Conservation (phyloP, 2,888 invertebrate genomes). For the Trissoscelio sp. region DNA sequence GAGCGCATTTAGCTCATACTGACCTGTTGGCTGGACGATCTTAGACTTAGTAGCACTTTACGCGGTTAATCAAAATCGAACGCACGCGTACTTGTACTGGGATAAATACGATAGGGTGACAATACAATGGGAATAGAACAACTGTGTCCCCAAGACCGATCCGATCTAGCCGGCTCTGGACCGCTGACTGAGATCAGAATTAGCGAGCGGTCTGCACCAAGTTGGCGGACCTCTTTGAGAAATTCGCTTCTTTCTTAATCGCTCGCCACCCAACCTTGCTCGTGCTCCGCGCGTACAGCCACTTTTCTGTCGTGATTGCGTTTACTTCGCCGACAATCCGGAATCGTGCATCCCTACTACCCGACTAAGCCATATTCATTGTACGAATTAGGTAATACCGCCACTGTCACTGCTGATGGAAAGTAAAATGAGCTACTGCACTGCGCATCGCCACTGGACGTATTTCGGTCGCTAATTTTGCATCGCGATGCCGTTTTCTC, state of each 20-base stretch:
- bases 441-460: slow-evolving; percentile 38
- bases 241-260: slow-evolving; percentile 69
- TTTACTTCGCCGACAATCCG: slow-evolving; percentile 67
- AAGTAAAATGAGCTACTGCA: slow-evolving; percentile 62
- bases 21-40: slow-evolving; percentile 38
- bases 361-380: slow-evolving; percentile 62
- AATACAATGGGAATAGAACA: neutral
- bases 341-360: slow-evolving; percentile 73
- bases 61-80: neutral
- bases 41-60: slow-evolving; percentile 10
- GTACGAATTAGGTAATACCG: slow-evolving; percentile 68
- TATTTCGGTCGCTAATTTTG: too few relatives aligned
- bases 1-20: slow-evolving; percentile 30
- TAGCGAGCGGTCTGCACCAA: slow-evolving; percentile 63
- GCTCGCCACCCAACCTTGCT: slow-evolving; percentile 69
- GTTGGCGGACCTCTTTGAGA: slow-evolving; percentile 66
- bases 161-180: slow-evolving; percentile 69
- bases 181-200: slow-evolving; percentile 67
- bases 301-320: slow-evolving; percentile 69
- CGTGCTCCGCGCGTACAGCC: slow-evolving; percentile 67
- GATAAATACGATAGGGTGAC: too few relatives aligned
- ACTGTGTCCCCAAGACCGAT: slow-evolving; percentile 51
- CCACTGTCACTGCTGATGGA: slow-evolving; percentile 64
- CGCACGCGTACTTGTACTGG: slow-evolving; percentile 21
- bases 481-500: neutral